phyloP scores from a whole-genome alignment of 2,797 vertebrate species.

The Craterocephalus amniculus region DNA sequence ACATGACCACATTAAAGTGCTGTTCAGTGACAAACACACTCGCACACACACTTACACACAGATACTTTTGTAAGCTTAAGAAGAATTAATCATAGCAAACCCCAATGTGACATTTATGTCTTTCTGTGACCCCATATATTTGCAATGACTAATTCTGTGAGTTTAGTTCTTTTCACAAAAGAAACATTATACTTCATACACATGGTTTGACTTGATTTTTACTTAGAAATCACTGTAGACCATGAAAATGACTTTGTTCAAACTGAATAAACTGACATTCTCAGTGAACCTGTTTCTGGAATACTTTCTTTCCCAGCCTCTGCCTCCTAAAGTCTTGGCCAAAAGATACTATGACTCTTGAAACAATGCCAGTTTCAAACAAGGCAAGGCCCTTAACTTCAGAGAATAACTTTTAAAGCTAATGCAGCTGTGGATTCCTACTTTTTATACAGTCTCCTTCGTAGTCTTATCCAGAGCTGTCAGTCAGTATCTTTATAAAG shows the following conservation, averaged over 20 bases:
- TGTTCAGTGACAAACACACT: constrained; percentile 23
- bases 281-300: constrained; percentile 26
- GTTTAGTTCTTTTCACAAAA: constrained; percentile 10
- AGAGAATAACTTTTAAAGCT: constrained; percentile 33
- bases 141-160: constrained; percentile 35
- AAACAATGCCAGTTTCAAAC: constrained; percentile 42
- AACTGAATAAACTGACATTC: constrained; percentile 43
- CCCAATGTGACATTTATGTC: constrained; percentile 35
- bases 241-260: constrained; percentile 35
- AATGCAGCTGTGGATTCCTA: constrained; percentile 9
- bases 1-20: constrained; percentile 54
- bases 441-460: constrained; percentile 19
- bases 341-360: constrained; percentile 21
- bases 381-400: constrained; percentile 25
- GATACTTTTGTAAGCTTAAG: constrained; percentile 27
- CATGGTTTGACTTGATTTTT: constrained; percentile 31
- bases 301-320: constrained; percentile 28
- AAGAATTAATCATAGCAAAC: constrained; percentile 28
- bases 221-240: neutral
- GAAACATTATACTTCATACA: constrained; percentile 36
- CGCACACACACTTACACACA: constrained; percentile 1
- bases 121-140: constrained; percentile 38
- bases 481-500: constrained; percentile 21
- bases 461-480: constrained; percentile 10
- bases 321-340: constrained; percentile 9